phyloP scores from a whole-genome alignment of 2,888 invertebrate genomes.

The Chymomyza fuscimana region DNA sequence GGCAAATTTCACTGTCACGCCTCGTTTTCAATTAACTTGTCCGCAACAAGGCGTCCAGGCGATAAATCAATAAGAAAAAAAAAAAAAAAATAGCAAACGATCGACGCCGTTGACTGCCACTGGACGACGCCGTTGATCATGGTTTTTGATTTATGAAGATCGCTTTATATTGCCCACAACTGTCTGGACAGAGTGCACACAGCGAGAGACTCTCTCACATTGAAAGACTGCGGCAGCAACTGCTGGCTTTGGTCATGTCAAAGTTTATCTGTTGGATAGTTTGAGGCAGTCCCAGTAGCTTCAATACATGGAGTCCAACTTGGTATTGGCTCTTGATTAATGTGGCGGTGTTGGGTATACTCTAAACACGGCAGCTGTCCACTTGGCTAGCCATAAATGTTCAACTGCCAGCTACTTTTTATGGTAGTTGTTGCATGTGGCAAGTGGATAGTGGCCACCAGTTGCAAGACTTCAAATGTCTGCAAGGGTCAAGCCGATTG shows the following conservation, averaged over 20 bases:
- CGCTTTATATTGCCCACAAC: conserved; percentile 55
- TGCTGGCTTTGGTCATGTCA: conserved; percentile 49
- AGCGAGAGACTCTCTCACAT: neutral
- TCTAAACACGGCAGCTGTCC: conserved; percentile 14
- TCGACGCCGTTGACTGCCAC: conserved; percentile 15
- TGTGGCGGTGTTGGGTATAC: neutral
- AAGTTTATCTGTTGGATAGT: conserved; percentile 56
- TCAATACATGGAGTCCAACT: neutral
- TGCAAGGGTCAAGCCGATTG: conserved; percentile 54
- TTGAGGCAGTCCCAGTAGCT: neutral
- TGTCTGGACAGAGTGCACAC: neutral
- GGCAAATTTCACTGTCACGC: conserved; percentile 74
- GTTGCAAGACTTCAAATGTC: conserved; percentile 8
- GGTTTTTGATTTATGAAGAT: conserved; percentile 67
- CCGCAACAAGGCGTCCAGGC: conserved; percentile 60
- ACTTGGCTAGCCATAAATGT: conserved; percentile 46
- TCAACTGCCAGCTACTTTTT: conserved; percentile 48
- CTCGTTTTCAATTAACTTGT: conserved; percentile 71
- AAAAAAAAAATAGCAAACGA: neutral
- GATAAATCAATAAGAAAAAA: conserved; percentile 56
- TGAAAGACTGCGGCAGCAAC: conserved; percentile 1
- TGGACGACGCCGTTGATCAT: conserved; percentile 8
- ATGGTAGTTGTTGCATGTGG: conserved; percentile 54
- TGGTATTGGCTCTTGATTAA: neutral
- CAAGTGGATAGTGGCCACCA: conserved; percentile 29